phyloP scores from a whole-genome alignment of 1,140 invertebrate genomes.

The Trissolcus basalis region DNA sequence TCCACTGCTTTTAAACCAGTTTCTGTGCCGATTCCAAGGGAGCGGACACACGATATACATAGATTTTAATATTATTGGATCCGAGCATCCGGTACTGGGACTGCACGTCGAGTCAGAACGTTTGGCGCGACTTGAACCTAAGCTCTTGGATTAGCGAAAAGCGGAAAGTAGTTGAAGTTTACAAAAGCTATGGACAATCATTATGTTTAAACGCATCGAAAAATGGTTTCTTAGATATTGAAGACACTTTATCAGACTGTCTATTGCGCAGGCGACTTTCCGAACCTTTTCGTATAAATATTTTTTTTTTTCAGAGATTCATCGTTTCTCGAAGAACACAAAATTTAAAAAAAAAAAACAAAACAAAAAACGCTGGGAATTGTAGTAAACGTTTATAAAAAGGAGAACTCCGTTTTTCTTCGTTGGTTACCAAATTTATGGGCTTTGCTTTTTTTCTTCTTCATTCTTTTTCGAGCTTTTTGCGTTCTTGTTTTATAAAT shows the following conservation, averaged over 20 bases:
- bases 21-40: conserved; percentile 55
- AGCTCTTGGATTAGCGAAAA: conserved; percentile 23
- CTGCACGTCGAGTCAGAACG: conserved; percentile 40
- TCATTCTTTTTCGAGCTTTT: too few species aligned
- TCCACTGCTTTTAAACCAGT: background rate
- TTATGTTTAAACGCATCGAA: conserved; percentile 36
- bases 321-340: conserved; percentile 25
- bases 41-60: conserved; percentile 52
- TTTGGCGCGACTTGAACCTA: conserved; percentile 23
- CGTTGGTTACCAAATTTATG: too few species aligned
- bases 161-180: conserved; percentile 48
- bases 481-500: too few species aligned
- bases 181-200: conserved; percentile 41
- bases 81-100: conserved; percentile 21
- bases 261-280: conserved; percentile 19
- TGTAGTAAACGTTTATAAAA: conserved; percentile 43
- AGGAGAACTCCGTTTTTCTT: background rate
- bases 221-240: conserved; percentile 23
- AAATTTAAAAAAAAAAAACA: conserved; percentile 3
- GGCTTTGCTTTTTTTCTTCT: too few species aligned
- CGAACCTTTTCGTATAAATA: conserved; percentile 21
- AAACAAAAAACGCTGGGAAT: conserved; percentile 23
- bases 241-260: conserved; percentile 50
- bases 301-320: too few species aligned
- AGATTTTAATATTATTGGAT: conserved; percentile 54